A percentile compares a stretch with the other conserved stretches of the same genome.
Conservation (phyloP, 2,888 invertebrate species). For the Hirtodrosophila cameraria region DNA sequence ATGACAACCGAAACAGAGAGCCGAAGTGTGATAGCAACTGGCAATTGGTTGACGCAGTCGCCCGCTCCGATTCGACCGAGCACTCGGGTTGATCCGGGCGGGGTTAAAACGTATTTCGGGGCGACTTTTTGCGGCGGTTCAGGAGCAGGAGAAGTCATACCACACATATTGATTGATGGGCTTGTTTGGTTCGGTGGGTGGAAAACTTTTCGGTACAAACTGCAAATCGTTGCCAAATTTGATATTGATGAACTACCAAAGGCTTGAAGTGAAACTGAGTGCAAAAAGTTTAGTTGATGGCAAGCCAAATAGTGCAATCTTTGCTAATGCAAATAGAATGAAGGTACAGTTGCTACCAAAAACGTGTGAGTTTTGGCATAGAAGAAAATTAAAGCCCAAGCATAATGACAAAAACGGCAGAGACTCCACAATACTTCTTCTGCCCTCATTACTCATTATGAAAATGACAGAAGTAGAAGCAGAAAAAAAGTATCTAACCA, state of each 20-base stretch:
- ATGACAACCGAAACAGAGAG: slow-evolving; percentile 24
- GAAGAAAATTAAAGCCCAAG: slow-evolving; percentile 40
- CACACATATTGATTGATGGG: slow-evolving; percentile 48
- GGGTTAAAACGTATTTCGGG: slow-evolving; percentile 28
- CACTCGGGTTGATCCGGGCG: slow-evolving; percentile 47
- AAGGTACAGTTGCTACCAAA: slow-evolving; percentile 32
- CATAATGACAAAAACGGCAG: slow-evolving; percentile 9
- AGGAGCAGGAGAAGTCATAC: slow-evolving; percentile 11
- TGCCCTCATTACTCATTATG: slow-evolving; percentile 66
- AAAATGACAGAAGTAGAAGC: slow-evolving; percentile 53
- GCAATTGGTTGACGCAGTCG: slow-evolving; percentile 18
- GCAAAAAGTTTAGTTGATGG: no score
- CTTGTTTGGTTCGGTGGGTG: slow-evolving; percentile 8
- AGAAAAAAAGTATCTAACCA: slow-evolving; percentile 58
- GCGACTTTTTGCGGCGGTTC: slow-evolving; percentile 30
- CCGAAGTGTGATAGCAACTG: slow-evolving; percentile 28
- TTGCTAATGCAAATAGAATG: neutral
- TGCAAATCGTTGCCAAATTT: slow-evolving; percentile 8
- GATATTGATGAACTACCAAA: slow-evolving; percentile 15
- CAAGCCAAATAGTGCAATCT: neutral
- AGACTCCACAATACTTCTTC: slow-evolving; percentile 13
- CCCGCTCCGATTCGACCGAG: slow-evolving; percentile 31
- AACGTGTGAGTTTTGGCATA: neutral
- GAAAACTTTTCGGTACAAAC: slow-evolving; percentile 4
- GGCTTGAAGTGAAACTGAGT: no score